Conservation (phyloP, 2,113 vertebrate species). For the Hippocampus comes region DNA sequence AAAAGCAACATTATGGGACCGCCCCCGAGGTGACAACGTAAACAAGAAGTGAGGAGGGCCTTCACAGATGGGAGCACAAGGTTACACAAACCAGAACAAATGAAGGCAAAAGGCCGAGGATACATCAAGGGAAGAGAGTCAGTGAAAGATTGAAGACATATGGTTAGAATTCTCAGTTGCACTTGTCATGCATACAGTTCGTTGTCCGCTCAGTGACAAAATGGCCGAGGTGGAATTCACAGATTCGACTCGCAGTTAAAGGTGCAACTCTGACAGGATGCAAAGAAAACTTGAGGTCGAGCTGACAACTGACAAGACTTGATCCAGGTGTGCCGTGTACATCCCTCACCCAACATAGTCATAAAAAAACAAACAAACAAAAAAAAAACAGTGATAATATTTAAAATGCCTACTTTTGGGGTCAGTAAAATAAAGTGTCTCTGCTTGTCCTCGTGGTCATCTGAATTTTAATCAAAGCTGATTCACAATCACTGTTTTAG, state of each 20-base stretch:
- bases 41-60: neutral
- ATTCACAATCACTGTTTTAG: neutral
- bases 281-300: constrained; percentile 1
- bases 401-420: neutral
- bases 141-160: neutral
- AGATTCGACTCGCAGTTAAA: constrained; percentile 3
- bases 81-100: neutral
- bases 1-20: too few species aligned
- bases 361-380: neutral
- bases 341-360: neutral
- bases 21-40: neutral
- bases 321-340: neutral
- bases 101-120: neutral
- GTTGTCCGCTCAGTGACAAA: neutral
- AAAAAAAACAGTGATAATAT: neutral
- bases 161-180: constrained; percentile 6
- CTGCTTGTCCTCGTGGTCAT: neutral
- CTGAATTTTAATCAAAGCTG: neutral
- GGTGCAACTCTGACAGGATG: neutral
- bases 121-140: neutral
- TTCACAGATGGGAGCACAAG: neutral
- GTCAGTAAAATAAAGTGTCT: neutral
- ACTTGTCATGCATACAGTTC: constrained; percentile 1
- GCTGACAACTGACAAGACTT: neutral
- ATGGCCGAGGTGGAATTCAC: constrained; percentile 3